Conservation (phyloP, 1,140 invertebrate genomes). For the Scaptomyza montana region DNA sequence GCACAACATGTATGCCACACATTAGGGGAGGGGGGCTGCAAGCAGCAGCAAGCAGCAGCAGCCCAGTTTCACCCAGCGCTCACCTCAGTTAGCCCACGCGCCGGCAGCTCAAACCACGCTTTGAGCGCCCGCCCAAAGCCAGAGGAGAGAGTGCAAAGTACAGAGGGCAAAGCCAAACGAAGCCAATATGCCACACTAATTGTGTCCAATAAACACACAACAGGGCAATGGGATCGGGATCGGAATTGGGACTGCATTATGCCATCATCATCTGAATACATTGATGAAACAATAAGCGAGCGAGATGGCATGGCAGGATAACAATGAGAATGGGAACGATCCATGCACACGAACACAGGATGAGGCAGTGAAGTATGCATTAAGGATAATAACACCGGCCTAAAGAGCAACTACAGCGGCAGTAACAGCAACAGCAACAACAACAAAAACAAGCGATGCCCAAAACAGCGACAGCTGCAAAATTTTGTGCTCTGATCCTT, state of each 20-base stretch:
- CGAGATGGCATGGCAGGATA: constrained; percentile 76
- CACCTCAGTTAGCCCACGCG: constrained; percentile 54
- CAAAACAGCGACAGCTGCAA: constrained; percentile 83
- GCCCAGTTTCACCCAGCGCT: constrained; percentile 27
- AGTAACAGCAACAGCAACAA: constrained; percentile 33
- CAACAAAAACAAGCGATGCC: constrained; percentile 48
- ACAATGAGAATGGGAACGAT: constrained; percentile 59
- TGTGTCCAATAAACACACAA: constrained; percentile 79
- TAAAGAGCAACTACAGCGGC: constrained; percentile 70
- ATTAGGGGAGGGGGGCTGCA: constrained; percentile 38
- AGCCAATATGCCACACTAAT: constrained; percentile 81
- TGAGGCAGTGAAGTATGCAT: constrained; percentile 80
- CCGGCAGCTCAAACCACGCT: constrained; percentile 47
- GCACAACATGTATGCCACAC: constrained; percentile 1
- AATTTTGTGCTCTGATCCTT: constrained; percentile 82
- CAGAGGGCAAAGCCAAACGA: constrained; percentile 38
- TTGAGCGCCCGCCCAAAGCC: constrained; percentile 51
- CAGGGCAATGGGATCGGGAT: constrained; percentile 40
- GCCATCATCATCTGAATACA: constrained; percentile 80
- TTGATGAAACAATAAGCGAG: constrained; percentile 80
- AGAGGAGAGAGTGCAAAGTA: constrained; percentile 7
- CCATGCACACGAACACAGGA: constrained; percentile 75
- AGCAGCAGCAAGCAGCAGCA: constrained; percentile 1
- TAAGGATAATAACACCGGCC: constrained; percentile 81
- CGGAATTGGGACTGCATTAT: constrained; percentile 66